Conservation (phyloP, 2,797 vertebrate species). For the Enteromius paludinosus region DNA sequence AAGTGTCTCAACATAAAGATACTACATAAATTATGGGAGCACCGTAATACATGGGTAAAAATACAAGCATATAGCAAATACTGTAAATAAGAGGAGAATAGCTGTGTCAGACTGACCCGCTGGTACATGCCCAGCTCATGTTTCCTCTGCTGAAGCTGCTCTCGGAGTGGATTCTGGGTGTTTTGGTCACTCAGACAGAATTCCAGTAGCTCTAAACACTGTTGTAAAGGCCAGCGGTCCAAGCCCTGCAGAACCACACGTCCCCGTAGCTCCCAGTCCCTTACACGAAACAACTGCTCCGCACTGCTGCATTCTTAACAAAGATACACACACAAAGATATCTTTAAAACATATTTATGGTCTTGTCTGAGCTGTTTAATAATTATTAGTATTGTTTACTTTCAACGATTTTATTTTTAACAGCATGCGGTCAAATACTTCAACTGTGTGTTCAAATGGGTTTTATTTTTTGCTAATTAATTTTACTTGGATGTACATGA, state of each 20-base stretch:
- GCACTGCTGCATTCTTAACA: slow-evolving; percentile 77
- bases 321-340: slow-evolving; percentile 37
- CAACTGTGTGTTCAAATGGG: background rate
- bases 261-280: slow-evolving; percentile 83
- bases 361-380: background rate
- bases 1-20: background rate
- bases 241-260: slow-evolving; percentile 82
- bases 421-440: background rate
- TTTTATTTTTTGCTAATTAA: background rate
- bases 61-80: background rate
- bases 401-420: background rate
- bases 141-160: slow-evolving; percentile 79
- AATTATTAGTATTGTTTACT: background rate
- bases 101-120: slow-evolving; percentile 76
- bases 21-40: background rate
- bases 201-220: slow-evolving; percentile 87
- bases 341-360: background rate
- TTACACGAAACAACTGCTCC: slow-evolving; percentile 85
- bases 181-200: slow-evolving; percentile 86
- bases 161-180: slow-evolving; percentile 73
- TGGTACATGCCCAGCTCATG: slow-evolving; percentile 87
- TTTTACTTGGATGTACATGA: background rate
- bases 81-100: background rate
- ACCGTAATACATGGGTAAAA: background rate
- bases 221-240: slow-evolving; percentile 87